Evolutionary conservation across 2,797 vertebrate species (phyloP).

Genomic region (Malurus splendens): DNA sequence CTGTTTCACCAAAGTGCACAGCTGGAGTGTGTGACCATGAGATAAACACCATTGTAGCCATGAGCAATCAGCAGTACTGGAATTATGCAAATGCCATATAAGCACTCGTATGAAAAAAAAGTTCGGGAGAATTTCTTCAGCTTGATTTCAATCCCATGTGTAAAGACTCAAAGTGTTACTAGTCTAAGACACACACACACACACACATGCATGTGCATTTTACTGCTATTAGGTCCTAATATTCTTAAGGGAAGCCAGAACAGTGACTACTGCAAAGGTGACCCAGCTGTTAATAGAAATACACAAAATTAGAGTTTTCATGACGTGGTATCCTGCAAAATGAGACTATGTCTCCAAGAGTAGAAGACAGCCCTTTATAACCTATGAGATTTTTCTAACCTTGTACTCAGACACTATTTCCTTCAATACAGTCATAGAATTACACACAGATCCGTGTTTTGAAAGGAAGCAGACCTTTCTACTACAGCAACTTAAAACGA

Average conservation of each 20-base stretch:
- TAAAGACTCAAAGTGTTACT: neutral
- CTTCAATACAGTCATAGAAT: neutral
- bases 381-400: neutral
- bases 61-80: neutral
- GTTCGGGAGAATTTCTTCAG: neutral
- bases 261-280: neutral
- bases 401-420: neutral
- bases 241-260: neutral
- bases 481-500: neutral
- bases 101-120: neutral
- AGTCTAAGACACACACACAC: neutral
- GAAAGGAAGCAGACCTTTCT: neutral
- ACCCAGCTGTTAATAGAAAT: neutral
- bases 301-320: neutral
- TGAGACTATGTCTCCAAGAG: neutral
- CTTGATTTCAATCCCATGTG: neutral
- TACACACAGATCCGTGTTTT: neutral
- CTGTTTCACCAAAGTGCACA: neutral
- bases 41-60: neutral
- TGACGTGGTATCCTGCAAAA: neutral
- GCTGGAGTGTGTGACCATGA: neutral
- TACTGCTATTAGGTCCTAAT: neutral
- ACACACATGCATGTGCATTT: neutral
- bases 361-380: neutral
- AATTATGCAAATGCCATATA: neutral